phyloP scores from a whole-genome alignment of 2,888 invertebrate species.

The Brachynemurus nebulosus region DNA sequence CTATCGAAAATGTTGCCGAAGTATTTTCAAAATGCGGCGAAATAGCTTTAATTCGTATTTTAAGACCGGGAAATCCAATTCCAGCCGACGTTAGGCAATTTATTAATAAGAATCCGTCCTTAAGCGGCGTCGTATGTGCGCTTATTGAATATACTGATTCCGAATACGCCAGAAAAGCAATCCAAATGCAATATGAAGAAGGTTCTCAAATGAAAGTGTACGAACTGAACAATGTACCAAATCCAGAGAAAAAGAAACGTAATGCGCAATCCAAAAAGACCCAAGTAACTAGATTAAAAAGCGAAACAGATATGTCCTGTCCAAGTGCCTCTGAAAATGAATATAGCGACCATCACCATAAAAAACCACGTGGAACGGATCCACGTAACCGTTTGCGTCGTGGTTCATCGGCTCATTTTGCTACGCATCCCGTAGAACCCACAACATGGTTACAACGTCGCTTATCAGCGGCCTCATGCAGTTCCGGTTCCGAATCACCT shows the following conservation, averaged over 20 bases:
- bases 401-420: slow-evolving; percentile 33
- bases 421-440: slow-evolving; percentile 39
- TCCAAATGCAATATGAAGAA: slow-evolving; percentile 45
- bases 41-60: slow-evolving; percentile 74
- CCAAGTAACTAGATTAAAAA: not conserved
- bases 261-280: slow-evolving; percentile 43
- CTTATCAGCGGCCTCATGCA: slow-evolving; percentile 47
- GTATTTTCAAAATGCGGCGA: slow-evolving; percentile 80
- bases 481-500: slow-evolving; percentile 36
- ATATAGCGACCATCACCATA: slow-evolving; percentile 26
- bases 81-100: slow-evolving; percentile 86
- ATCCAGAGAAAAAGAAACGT: slow-evolving; percentile 61
- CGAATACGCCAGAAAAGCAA: slow-evolving; percentile 70
- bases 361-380: slow-evolving; percentile 30
- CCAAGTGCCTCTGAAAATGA: slow-evolving; percentile 23
- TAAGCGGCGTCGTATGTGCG: slow-evolving; percentile 76
- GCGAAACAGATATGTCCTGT: slow-evolving; percentile 25
- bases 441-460: slow-evolving; percentile 50
- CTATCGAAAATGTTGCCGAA: slow-evolving; percentile 84
- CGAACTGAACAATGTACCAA: slow-evolving; percentile 56
- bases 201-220: slow-evolving; percentile 52
- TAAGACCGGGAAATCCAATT: slow-evolving; percentile 78
- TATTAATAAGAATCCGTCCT: slow-evolving; percentile 78
- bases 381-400: slow-evolving; percentile 30
- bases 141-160: slow-evolving; percentile 83